Conservation (phyloP, 2,888 invertebrate genomes). For the Nebria brevicollis region DNA sequence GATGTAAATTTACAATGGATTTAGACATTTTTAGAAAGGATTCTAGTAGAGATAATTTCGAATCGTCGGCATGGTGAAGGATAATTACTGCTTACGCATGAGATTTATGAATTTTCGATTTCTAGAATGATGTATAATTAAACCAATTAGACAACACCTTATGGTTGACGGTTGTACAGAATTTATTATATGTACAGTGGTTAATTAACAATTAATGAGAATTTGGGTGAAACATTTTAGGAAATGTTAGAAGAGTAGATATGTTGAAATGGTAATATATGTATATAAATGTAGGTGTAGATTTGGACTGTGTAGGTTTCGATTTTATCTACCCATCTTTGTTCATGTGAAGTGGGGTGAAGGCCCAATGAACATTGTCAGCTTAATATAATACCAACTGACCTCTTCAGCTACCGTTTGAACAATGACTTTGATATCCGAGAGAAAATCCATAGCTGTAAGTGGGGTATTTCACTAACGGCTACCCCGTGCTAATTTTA, state of each 20-base stretch:
- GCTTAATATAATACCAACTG: constrained; percentile 34
- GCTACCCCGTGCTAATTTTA: not conserved
- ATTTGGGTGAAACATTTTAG: not conserved
- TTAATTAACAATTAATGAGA: constrained; percentile 15
- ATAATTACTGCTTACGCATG: not conserved
- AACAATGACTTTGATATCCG: constrained; percentile 41
- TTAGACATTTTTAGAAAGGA: not conserved
- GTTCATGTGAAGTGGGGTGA: constrained; percentile 14
- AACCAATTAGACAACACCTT: constrained; percentile 47
- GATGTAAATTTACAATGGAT: not conserved
- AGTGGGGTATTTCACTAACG: constrained; percentile 14
- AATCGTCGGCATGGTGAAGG: not conserved
- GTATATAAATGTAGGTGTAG: not conserved
- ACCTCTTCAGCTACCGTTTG: constrained; percentile 28
- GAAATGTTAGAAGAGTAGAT: not conserved
- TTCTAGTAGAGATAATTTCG: not conserved
- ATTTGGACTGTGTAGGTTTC: not conserved
- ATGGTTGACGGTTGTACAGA: constrained; percentile 20
- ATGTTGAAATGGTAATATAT: not conserved
- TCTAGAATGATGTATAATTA: constrained; percentile 48
- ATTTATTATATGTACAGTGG: constrained; percentile 37
- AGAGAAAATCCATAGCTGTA: constrained; percentile 14
- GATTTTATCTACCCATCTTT: not conserved
- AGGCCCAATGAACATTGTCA: constrained; percentile 15
- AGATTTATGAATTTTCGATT: constrained; percentile 42